phyloP scores from a whole-genome alignment of 53 echinoderm and acorn worm genomes.

The Mesocentrotus franciscanus region DNA sequence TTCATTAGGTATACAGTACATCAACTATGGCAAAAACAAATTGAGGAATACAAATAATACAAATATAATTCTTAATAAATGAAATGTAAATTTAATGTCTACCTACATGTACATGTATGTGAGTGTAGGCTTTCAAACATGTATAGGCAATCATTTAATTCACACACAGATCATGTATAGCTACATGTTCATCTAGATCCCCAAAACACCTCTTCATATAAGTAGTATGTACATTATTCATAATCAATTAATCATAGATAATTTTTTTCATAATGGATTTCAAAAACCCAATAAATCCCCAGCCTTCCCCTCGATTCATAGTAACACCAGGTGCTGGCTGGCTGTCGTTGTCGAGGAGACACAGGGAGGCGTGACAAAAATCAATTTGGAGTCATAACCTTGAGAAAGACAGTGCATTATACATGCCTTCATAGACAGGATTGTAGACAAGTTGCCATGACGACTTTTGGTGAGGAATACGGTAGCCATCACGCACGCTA shows the following conservation, averaged over 20 bases:
- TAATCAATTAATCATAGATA: background rate
- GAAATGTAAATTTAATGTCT: too few relatives aligned
- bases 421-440: background rate
- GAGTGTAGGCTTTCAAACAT: too few relatives aligned
- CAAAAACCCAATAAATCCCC: background rate
- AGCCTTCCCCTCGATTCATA: background rate
- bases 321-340: background rate
- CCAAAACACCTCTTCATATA: too few relatives aligned
- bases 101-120: too few relatives aligned
- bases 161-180: too few relatives aligned
- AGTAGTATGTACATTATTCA: too few relatives aligned
- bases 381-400: conserved; percentile 20
- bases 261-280: background rate
- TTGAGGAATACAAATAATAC: too few relatives aligned
- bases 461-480: background rate
- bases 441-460: conserved; percentile 43
- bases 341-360: background rate
- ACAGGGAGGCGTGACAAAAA: conserved; percentile 29
- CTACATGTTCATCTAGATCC: background rate
- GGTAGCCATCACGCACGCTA: background rate
- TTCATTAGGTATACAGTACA: too few relatives aligned
- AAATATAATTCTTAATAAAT: too few relatives aligned
- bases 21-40: too few relatives aligned
- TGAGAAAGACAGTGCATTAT: background rate
- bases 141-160: too few relatives aligned